Conservation (phyloP, 1,140 invertebrate genomes). For the Himalopsyche phryganea region DNA sequence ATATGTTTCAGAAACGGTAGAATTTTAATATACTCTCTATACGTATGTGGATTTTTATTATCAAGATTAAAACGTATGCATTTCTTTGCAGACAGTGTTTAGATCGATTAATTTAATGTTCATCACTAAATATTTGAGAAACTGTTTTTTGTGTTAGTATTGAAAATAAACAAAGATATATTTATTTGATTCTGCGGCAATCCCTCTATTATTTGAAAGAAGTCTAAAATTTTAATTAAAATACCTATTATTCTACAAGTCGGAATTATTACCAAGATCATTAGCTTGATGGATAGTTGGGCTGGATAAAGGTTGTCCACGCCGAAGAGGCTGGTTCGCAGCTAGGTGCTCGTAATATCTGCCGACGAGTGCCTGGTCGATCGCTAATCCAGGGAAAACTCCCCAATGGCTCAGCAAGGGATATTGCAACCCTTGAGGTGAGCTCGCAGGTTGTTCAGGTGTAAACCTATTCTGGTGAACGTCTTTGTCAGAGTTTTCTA, state of each 20-base stretch:
- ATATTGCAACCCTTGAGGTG: conserved; percentile 43
- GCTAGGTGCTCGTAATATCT: conserved; percentile 34
- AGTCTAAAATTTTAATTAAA: no score
- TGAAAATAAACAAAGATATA: no score
- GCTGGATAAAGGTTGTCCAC: conserved; percentile 26
- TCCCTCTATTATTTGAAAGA: no score
- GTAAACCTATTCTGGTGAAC: conserved; percentile 36
- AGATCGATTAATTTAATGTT: no score
- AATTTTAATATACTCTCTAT: no score
- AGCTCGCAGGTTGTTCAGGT: conserved; percentile 38
- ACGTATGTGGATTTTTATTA: no score
- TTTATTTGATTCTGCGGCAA: no score
- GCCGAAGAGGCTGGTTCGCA: conserved; percentile 20
- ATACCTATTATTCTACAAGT: conserved; percentile 24
- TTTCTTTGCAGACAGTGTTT: no score
- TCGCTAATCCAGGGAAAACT: conserved; percentile 40
- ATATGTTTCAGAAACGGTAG: no score
- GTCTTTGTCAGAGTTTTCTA: conserved; percentile 36
- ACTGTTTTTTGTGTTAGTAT: no score
- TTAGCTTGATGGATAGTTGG: conserved; percentile 17
- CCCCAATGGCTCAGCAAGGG: conserved; percentile 45
- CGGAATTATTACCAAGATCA: conserved; percentile 29
- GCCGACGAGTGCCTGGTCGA: conserved; percentile 45
- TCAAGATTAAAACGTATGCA: no score
- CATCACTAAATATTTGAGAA: no score